Evolutionary conservation across 2,888 invertebrate genomes (phyloP), one percentile per base, ranked within the genome.

Genomic region (Scelioninae gen. 1): DNA sequence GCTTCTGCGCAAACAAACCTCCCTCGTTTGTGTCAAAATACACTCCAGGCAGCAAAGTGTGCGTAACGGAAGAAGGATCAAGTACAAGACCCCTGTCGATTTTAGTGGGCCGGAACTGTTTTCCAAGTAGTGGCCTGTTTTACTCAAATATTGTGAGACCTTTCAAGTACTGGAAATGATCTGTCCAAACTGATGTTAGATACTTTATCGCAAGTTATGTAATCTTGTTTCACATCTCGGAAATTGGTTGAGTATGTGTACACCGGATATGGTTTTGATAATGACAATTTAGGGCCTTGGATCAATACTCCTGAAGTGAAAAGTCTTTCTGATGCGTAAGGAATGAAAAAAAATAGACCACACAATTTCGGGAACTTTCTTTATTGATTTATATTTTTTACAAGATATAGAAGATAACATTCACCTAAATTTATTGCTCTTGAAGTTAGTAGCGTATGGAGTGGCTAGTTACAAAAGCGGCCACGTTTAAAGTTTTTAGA

Each of bases 1-100:
- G 72, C 79, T 63, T 85, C 85, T 79, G 56, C 79, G 86, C 72
- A 85, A 85, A 86, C 85, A 84, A 85, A 80, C 84, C 78, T 23
- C 84, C 83, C 84, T 66, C 69, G 80, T 81, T 84, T 76, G 53
- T 79, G 87, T 88, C 88, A 86, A 88, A 88, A 87, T 84, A 87
- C 82, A 85, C 79, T 77, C 76, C 79, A 45, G 71, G 60, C 51
- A 47, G 80, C 75, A 82, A 71, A 75, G 75, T 75, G 79, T 69
- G 85, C 79, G 81, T 78, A 85, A 85, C 86, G 80, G 83, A 85
- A 72, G 82, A 32, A 56, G 76, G 45, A 56, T 81, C 84, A 71
- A 74, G 82, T 58, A 74, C 74, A 56, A 58, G 62, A 55, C 55
- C 58, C 82, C 62, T 43, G 49, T 16, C 55, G 68, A 62, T 63